Evolutionary conservation across 2,888 invertebrate species (phyloP), one percentile per base, ranked within the genome.

Genomic region (Macrosoma leucophasiata): DNA sequence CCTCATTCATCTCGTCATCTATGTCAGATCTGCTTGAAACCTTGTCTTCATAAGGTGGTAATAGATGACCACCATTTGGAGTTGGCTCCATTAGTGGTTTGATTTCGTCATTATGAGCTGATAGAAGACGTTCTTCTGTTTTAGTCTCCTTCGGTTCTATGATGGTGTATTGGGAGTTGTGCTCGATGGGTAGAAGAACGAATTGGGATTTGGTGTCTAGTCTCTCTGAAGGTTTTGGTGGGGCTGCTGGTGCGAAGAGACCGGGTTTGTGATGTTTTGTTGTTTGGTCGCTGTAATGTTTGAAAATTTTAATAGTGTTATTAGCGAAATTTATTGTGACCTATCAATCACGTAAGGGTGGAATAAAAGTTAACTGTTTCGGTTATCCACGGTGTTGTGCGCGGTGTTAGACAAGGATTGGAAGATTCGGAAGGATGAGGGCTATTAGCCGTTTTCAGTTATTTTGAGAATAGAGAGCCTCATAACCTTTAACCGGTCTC

Each of bases 251-350:
- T 0, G 87, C 86, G 58, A 75, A 88, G 2, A 87, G 57, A 0
- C 86, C 89, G 1, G 87, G 87, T 20, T 62, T 71, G 55, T 87
- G 85, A 54, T 64, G 65, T 1, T 63, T 71, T 0, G 85, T 85
- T 0, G 85, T 84, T 27, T 54, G 27, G 3, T 73, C 73, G 31
- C 78, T 78, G 73, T 7, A 69, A 72, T 29, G 23, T 13, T 19
- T 11, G 18, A 8, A 12, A 1, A 14, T 11, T 20, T 24, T 13
- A 3, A 10, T 1, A 7, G 20, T 22, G 14, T 11, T 7, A 25
- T n/a, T n/a, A n/a, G n/a, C n/a, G n/a, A n/a, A n/a, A n/a, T n/a
- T n/a, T n/a, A n/a, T n/a, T n/a, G n/a, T n/a, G n/a, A n/a, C n/a
- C n/a, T n/a, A n/a, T n/a, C n/a, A n/a, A n/a, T n/a, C n/a, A n/a